Percentiles rank a stretch among this genome's conserved stretches.
These are phyloP conservation scores for Propithecus coquereli DNA, from an alignment of 2,113 vertebrate genomes.

Conservation along the genomic window DNA sequence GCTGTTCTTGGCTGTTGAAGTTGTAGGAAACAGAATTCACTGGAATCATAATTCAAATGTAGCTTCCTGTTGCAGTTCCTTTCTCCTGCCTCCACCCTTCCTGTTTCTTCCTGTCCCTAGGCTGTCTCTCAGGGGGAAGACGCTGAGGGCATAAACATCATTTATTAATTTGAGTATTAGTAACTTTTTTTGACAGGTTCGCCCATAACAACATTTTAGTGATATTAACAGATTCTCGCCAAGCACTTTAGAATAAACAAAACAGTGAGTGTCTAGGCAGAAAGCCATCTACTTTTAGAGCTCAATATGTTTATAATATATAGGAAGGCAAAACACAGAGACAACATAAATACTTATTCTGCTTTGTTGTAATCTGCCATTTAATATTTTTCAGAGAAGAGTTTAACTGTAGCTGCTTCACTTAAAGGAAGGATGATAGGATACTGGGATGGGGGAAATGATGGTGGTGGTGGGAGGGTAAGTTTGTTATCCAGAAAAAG, in stretches of 20 bases:
- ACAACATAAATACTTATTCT: neutral
- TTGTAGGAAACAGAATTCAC: neutral
- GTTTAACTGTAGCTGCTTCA: neutral
- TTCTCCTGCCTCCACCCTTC: neutral
- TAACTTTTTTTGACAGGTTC: neutral
- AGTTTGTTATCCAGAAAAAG: neutral
- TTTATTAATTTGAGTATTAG: neutral
- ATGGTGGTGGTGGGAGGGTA: neutral
- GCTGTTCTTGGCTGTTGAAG: neutral
- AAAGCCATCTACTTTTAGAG: slow-evolving; percentile 29
- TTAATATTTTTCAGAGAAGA: neutral
- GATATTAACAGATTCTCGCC: slow-evolving; percentile 40
- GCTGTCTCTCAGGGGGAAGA: neutral
- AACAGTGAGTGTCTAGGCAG: slow-evolving; percentile 9
- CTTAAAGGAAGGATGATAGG: neutral
- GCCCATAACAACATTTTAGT: slow-evolving; percentile 7
- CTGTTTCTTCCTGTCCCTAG: neutral
- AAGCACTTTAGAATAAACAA: slow-evolving; percentile 32
- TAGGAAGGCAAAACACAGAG: neutral
- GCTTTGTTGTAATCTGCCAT: neutral
- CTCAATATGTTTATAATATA: slow-evolving; percentile 30
- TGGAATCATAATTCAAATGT: neutral
- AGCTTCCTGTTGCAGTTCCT: neutral
- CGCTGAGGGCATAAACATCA: neutral
- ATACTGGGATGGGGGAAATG: neutral